Evolutionary conservation across 2,113 vertebrate genomes (phyloP).

Genomic region (Pagrus major): DNA sequence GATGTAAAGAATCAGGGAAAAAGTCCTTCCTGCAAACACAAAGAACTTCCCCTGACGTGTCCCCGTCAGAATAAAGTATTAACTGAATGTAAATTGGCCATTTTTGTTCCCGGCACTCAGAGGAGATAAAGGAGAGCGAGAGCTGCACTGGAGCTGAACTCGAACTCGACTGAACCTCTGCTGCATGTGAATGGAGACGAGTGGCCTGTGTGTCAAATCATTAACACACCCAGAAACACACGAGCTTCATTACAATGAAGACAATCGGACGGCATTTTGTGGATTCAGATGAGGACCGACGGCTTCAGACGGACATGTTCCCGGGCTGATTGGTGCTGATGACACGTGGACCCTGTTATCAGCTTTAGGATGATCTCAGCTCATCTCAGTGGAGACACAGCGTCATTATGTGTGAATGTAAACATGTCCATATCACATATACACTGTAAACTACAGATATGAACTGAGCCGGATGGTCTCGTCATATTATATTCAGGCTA

Average conservation of each 20-base stretch:
- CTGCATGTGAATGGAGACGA: constrained; percentile 35
- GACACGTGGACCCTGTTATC: neutral
- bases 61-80: neutral
- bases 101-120: neutral
- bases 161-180: neutral
- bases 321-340: neutral
- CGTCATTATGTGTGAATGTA: neutral
- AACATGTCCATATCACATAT: too few species aligned
- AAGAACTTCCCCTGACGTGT: neutral
- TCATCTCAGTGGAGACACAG: neutral
- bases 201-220: constrained; percentile 19
- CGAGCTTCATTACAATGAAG: neutral
- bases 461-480: too few species aligned
- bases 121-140: neutral
- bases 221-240: constrained; percentile 28
- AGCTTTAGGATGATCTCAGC: neutral
- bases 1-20: neutral
- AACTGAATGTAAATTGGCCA: neutral
- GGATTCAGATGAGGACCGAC: neutral
- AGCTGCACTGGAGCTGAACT: constrained; percentile 19
- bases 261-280: neutral
- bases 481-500: too few species aligned
- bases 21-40: neutral
- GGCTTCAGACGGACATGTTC: neutral
- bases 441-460: too few species aligned